Evolutionary conservation across 2,888 invertebrate genomes (phyloP).

Genomic region (Drosophila demipolita): DNA sequence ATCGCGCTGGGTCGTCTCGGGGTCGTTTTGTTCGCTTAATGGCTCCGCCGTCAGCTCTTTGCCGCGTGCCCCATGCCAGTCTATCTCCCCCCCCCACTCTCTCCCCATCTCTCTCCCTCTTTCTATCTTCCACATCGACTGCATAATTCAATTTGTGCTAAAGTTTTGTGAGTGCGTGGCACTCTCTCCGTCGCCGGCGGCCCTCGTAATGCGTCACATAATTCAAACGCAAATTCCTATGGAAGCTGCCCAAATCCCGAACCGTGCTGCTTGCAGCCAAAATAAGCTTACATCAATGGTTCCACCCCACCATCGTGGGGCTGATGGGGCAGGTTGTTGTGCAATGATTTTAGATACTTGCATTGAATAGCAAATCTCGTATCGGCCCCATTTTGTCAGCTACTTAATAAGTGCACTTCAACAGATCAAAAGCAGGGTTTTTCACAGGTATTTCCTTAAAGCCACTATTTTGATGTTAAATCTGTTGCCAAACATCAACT

Average conservation of each 20-base stretch:
- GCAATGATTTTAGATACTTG: slow-evolving; percentile 9
- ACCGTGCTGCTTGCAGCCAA: neutral
- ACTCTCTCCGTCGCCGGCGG: slow-evolving; percentile 44
- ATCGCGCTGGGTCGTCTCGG: slow-evolving; percentile 17
- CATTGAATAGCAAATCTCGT: slow-evolving; percentile 3
- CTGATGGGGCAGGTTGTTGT: neutral
- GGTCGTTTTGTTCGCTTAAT: slow-evolving; percentile 55
- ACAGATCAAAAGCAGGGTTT: slow-evolving; percentile 2
- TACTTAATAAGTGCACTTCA: neutral
- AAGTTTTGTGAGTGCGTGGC: slow-evolving; percentile 71
- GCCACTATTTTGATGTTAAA: neutral
- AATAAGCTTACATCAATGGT: slow-evolving; percentile 14
- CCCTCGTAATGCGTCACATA: slow-evolving; percentile 71
- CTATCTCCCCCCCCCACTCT: neutral
- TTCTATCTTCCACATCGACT: slow-evolving; percentile 31
- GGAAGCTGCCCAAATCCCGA: slow-evolving; percentile 11
- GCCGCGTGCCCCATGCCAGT: neutral
- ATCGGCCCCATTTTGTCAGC: neutral
- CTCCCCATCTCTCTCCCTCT: neutral
- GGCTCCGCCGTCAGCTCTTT: slow-evolving; percentile 37
- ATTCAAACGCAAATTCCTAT: slow-evolving; percentile 64
- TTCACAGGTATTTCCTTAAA: neutral
- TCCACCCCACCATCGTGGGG: neutral
- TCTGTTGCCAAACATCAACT: neutral
- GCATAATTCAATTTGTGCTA: slow-evolving; percentile 77